Conservation (phyloP, 1,140 invertebrate genomes). For the Microplitis mediator region DNA sequence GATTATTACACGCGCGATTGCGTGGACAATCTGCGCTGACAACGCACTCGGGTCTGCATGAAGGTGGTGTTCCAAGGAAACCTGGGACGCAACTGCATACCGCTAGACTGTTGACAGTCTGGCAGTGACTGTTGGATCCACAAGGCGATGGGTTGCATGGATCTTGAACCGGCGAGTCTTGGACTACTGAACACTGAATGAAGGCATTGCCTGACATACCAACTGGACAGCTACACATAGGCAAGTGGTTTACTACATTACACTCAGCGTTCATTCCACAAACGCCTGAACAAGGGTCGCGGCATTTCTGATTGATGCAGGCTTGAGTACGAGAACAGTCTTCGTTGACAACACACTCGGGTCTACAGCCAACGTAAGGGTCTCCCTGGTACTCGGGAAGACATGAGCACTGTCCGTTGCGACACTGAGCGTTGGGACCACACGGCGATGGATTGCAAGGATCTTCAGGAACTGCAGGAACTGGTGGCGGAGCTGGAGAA, state of each 20-base stretch:
- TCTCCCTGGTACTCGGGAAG: constrained; percentile 68
- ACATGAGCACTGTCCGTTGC: constrained; percentile 69
- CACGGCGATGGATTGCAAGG: constrained; percentile 70
- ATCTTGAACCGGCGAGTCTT: constrained; percentile 45
- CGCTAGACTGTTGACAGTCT: constrained; percentile 54
- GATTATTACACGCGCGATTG: constrained; percentile 59
- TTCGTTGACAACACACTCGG: constrained; percentile 73
- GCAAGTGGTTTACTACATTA: constrained; percentile 73
- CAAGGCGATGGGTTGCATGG: constrained; percentile 65
- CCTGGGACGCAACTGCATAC: constrained; percentile 57
- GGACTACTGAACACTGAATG: constrained; percentile 64
- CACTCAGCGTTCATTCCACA: constrained; percentile 76
- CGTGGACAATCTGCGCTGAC: constrained; percentile 59
- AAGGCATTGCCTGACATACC: constrained; percentile 76
- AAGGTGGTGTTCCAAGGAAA: constrained; percentile 59
- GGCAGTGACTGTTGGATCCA: constrained; percentile 66
- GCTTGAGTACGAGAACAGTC: constrained; percentile 73
- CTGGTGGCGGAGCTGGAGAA: constrained; percentile 30
- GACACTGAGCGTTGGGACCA: constrained; percentile 71
- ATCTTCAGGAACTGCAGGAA: constrained; percentile 44
- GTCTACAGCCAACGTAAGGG: constrained; percentile 70
- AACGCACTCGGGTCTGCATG: constrained; percentile 63
- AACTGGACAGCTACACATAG: constrained; percentile 72
- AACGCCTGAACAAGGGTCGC: constrained; percentile 74
- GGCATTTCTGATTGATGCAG: constrained; percentile 76